Evolutionary conservation across 2,888 invertebrate genomes (phyloP), one percentile per base, ranked within the genome.

Genomic region (Trimorus sp.): DNA sequence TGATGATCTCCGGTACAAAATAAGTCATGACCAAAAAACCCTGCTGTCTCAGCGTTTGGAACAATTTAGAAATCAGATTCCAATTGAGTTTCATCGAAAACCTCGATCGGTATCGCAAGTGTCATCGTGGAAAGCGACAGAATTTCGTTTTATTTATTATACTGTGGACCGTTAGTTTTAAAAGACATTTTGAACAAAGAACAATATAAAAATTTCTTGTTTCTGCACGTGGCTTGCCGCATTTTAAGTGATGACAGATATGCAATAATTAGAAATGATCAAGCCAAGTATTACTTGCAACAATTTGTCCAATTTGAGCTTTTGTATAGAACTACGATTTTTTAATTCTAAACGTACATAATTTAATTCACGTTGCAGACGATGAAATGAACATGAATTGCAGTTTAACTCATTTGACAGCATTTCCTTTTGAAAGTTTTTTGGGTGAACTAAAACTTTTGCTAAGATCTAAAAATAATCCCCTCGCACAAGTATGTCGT

Each of bases 341-440:
- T 36, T 58, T 58, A 6, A 37, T 37, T 58, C n/a, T 37, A 12
- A 58, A 58, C 58, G 37, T 58, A 1, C 79, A 79, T 49, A 65
- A 79, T 60, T 51, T 79, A 15, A 59, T 79, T 40, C 79, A 79
- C 56, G 0, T 66, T 5, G 26, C 71, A 7, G 73, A 73, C 42
- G 79, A 79, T 48, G 26, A 3, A 26, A 26, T 26, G 4, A 26
- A 26, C 26, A 26, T 26, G 26, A 26, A 26, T 26, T 26, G 26
- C 26, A 26, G 26, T 26, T 26, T 26, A 26, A 26, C 4, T 26
- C 26, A 26, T 26, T 26, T 26, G 26, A 26, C 26, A 26, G 26
- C 26, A 26, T 26, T 26, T 26, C 26, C 26, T 3, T 26, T 26
- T 4, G 26, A 26, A 4, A 26, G 26, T 26, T 26, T 26, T 4